A percentile compares a stretch with the other conserved stretches of the same genome.
Conservation (phyloP, 2,113 vertebrate species). For the Eonycteris spelaea region DNA sequence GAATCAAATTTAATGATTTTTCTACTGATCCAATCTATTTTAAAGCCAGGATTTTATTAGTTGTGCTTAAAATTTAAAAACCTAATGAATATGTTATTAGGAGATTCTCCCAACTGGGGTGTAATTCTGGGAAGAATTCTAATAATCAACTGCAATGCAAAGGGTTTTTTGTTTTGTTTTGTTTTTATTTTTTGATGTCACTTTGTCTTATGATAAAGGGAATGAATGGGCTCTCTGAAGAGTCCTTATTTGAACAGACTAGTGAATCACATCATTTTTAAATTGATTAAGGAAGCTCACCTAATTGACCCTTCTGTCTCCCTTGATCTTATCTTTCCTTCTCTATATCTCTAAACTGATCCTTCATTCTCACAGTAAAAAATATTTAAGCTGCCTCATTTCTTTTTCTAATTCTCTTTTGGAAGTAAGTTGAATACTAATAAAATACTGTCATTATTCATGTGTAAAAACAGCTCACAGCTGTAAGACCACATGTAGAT, state of each 20-base stretch:
- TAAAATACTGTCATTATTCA: background rate
- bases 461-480: background rate
- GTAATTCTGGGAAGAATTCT: background rate
- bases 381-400: background rate
- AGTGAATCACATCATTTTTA: background rate
- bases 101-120: background rate
- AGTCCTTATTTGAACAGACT: background rate
- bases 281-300: background rate
- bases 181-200: background rate
- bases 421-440: background rate
- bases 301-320: background rate
- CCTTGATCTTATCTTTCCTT: background rate
- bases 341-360: background rate
- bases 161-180: background rate
- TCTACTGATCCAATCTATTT: background rate
- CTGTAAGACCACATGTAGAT: background rate
- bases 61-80: background rate
- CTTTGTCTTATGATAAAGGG: background rate
- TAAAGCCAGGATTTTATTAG: background rate
- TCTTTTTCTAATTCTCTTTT: background rate
- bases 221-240: background rate
- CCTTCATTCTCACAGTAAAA: background rate
- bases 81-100: background rate
- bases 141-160: background rate
- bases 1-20: background rate